Evolutionary conservation across 1,140 invertebrate species (phyloP), one percentile per base, ranked within the genome.

Genomic region (Dolichoris vasculosae): DNA sequence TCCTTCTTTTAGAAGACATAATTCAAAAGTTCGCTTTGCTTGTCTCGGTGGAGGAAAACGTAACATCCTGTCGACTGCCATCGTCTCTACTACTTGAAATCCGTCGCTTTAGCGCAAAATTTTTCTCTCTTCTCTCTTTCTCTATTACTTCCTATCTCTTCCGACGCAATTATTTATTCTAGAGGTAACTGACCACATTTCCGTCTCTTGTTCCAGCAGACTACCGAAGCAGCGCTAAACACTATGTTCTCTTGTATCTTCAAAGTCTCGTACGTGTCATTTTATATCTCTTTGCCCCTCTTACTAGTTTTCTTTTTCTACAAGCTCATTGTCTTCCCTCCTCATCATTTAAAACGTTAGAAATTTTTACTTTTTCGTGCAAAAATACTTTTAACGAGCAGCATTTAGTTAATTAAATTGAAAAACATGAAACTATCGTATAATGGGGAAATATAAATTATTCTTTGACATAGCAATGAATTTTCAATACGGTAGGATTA

Each of bases 151-250:
- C 15, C 6, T 32, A 11, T 9, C 40, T 30, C 40, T 13, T 46
- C 13, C 76, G 85, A 32, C 67, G 80, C 85, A 85, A 89, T 89
- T 88, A 89, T 88, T 89, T 89, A 90, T 90, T 90, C 89, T 30
- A 38, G 71, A 89, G 89, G 89, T 89, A 90, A 90, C 89, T 88
- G 89, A 89, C 86, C 90, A 90, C 88, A 73, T 90, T 90, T 88
- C 89, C 87, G 88, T 88, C 84, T 88, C 69, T 86, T 84, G 82
- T 89, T 86, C 67, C 67, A 43, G 20, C 6, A 73, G 69, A 43
- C 26, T 73, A 73, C 46, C 59, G 78, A 76, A 48, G 48, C 51
- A 46, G 40, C 51, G 35, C 26, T 51, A 69, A 84, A 51, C 38
- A 46, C 40, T 73, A 73, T 43, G 43, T 79, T 82, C 67, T 48